Percentiles rank a stretch among this genome's conserved stretches.
Evolutionary conservation across 2,888 invertebrate species (phyloP).

Genomic region (Galerucella nymphaeae): DNA sequence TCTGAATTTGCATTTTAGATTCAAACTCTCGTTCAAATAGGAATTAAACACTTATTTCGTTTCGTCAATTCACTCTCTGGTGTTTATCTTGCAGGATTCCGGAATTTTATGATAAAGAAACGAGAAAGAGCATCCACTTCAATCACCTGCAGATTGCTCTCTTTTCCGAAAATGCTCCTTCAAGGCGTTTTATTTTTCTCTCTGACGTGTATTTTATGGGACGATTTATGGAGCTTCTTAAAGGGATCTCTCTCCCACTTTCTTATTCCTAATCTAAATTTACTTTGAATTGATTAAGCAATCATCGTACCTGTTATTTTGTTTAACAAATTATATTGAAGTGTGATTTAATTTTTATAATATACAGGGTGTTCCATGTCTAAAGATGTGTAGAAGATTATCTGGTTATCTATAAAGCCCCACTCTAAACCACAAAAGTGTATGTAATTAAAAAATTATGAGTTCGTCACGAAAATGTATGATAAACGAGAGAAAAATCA

Average conservation of each 20-base stretch:
- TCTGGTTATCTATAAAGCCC: background rate
- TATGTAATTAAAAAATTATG: slow-evolving; percentile 9
- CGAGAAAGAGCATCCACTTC: slow-evolving; percentile 46
- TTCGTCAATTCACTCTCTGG: slow-evolving; percentile 56
- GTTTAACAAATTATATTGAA: background rate
- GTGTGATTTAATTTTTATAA: background rate
- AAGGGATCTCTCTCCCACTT: background rate
- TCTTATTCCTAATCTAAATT: slow-evolving; percentile 5
- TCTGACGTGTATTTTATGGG: slow-evolving; percentile 26
- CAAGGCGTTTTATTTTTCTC: slow-evolving; percentile 23
- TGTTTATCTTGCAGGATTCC: slow-evolving; percentile 57
- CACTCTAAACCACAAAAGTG: background rate
- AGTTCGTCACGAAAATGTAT: slow-evolving; percentile 33
- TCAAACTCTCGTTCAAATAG: slow-evolving; percentile 59
- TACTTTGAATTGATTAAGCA: slow-evolving; percentile 14
- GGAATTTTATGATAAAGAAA: slow-evolving; percentile 54
- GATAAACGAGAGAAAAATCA: slow-evolving; percentile 53
- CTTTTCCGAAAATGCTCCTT: slow-evolving; percentile 25
- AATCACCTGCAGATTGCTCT: slow-evolving; percentile 57
- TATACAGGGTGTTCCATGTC: too few species aligned
- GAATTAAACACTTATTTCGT: slow-evolving; percentile 65
- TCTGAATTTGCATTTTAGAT: slow-evolving; percentile 66
- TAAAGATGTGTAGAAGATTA: background rate
- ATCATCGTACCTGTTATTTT: slow-evolving; percentile 5
- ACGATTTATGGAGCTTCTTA: slow-evolving; percentile 22